Percentiles rank a stretch among this genome's conserved stretches.
Conservation (phyloP, 2,113 vertebrate species). For the Eulemur rufifrons region DNA sequence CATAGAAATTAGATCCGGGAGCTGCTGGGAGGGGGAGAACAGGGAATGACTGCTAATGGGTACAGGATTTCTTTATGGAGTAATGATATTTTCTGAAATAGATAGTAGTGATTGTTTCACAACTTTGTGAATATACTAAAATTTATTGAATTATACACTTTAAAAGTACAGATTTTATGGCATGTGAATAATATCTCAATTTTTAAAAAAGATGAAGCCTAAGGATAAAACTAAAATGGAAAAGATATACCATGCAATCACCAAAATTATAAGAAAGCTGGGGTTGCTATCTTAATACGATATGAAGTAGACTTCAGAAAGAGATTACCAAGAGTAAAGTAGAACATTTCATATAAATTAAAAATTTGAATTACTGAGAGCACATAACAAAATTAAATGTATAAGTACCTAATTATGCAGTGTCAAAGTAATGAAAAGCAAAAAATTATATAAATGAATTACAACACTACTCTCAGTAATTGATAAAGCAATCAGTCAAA, state of each 20-base stretch:
- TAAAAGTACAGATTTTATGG: not conserved
- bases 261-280: not conserved
- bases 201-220: not conserved
- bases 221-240: not conserved
- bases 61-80: not conserved
- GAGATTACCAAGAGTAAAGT: not conserved
- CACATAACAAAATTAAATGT: conserved; percentile 37
- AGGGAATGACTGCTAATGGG: not conserved
- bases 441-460: conserved; percentile 7
- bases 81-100: not conserved
- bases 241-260: not conserved
- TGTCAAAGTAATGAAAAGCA: not conserved
- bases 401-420: not conserved
- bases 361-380: not conserved
- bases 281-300: not conserved
- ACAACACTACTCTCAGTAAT: not conserved
- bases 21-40: not conserved
- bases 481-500: not conserved
- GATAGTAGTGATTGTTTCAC: not conserved
- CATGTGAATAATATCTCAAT: not conserved
- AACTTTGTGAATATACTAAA: not conserved
- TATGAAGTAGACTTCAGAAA: not conserved
- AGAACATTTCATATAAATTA: not conserved
- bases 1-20: not conserved
- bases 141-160: not conserved